Percentiles rank a stretch among this genome's conserved stretches.
These are phyloP conservation scores for Saxidomus purpurata DNA, from an alignment of 1,140 invertebrate species.

Conservation along the genomic window DNA sequence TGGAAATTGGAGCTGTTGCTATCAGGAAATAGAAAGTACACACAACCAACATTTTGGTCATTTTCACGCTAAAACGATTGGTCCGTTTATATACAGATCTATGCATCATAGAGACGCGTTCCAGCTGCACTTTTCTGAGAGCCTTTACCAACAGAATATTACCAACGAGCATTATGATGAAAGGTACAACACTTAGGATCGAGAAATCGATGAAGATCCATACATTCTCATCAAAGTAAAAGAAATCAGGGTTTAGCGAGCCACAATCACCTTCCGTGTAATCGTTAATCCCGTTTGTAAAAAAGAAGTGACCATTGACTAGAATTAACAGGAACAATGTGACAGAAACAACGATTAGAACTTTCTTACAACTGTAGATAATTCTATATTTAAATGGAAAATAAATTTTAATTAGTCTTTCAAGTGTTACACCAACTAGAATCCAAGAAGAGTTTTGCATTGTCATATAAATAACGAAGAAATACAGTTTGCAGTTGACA, in stretches of 20 bases:
- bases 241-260: conserved; percentile 59
- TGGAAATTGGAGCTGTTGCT: conserved; percentile 75
- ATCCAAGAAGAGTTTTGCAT: conserved; percentile 82
- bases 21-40: conserved; percentile 76
- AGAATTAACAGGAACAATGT: conserved; percentile 67
- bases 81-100: conserved; percentile 13
- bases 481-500: conserved; percentile 73
- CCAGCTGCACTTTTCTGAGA: conserved; percentile 15
- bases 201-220: conserved; percentile 76
- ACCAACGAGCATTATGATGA: conserved; percentile 70
- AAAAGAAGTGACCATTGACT: conserved; percentile 76
- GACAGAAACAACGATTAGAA: conserved; percentile 36
- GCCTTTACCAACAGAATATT: conserved; percentile 70
- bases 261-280: conserved; percentile 3
- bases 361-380: conserved; percentile 63
- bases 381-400: conserved; percentile 71
- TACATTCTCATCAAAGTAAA: conserved; percentile 72
- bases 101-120: conserved; percentile 48
- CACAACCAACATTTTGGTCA: conserved; percentile 76
- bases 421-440: conserved; percentile 77
- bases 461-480: conserved; percentile 75
- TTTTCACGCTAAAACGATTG: conserved; percentile 53
- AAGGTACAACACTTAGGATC: conserved; percentile 69
- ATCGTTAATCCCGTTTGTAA: conserved; percentile 71
- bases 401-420: conserved; percentile 75